Evolutionary conservation across 2,888 invertebrate genomes (phyloP), one percentile per base, ranked within the genome.

Genomic region (Rhamphomyia laevipes): DNA sequence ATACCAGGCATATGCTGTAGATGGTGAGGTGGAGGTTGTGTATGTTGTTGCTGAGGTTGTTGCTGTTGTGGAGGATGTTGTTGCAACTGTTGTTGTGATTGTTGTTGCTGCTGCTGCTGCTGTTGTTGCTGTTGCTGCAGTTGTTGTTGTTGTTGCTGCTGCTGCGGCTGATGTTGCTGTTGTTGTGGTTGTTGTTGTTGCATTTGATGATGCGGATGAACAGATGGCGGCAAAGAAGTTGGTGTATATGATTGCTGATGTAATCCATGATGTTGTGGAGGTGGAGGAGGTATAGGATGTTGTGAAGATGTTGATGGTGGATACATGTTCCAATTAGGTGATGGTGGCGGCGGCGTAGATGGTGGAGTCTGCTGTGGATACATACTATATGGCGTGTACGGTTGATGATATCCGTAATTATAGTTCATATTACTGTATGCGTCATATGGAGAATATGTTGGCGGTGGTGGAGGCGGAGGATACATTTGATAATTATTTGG

Each of bases 271-370:
- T 56, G 55, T 3, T 57, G 54, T 16, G 57, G 54, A 43, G 57
- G 53, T 31, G 55, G 54, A 46, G 56, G 55, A 47, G 56, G 54
- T 23, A 56, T 54, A 30, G 58, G 56, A 55, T 57, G 58, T 15
- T 57, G 57, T 47, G 57, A 54, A 61, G 69, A 58, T 60, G 68
- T 56, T 63, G 70, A 18, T 61, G 57, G 58, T 43, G 76, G 77
- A 58, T 79, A 80, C 58, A 80, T 64, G 58, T 78, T 79, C 80
- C 80, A 80, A 61, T 79, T 80, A 10, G 79, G 75, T 30, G 78
- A 75, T 5, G 79, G 73, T 57, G 70, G 66, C 4, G 68, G 65
- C 44, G 69, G 64, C 49, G 68, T 65, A 16, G 68, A 67, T 13
- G 69, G 77, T 23, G 68, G 67, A 6, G 68, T 65, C 55, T 68